Evolutionary conservation across 2,888 invertebrate species (phyloP), one percentile per base, ranked within the genome.

Genomic region (Anarsia innoxiella): DNA sequence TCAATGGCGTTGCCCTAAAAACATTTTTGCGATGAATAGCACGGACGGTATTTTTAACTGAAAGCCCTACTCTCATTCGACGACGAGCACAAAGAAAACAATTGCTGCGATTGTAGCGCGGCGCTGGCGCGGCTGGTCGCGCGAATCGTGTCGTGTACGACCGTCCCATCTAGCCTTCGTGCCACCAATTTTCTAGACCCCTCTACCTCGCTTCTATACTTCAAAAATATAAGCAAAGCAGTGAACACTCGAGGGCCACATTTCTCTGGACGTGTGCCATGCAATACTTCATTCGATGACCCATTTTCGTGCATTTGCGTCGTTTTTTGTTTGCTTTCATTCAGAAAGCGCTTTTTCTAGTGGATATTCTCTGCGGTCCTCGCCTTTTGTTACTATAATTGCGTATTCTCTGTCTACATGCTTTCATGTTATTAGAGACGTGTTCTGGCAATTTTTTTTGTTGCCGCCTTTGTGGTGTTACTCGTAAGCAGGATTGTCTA

Each of bases 271-370:
- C 53, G 48, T 44, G 42, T 48, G 49, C 49, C 35, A 28, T 41
- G 41, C 41, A 49, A 54, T 56, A 60, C 63, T 61, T 61, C 61
- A 59, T 65, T 65, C 66, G 66, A 68, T 70, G 70, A 70, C 72
- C 71, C 56, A 69, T 70, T 74, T 73, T 68, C 60, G 58, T 59
- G 58, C 55, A 60, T 58, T 58, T 60, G 53, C 51, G 51, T 53
- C 48, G 55, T 55, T 65, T 62, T 71, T 69, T 62, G 62, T 63
- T 60, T 58, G 53, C 51, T 58, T 59, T 60, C 52, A 56, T 59
- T 53, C 53, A 53, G 56, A 56, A 51, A 56, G 53, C 56, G 46
- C 57, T 67, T 59, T 66, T 66, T 56, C 47, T 45, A 46, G 46
- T 45, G 45, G 39, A 49, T 48, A 48, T 54, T 56, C 51, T 49